Base-by-base conservation (phyloP, 1,140 invertebrate species). In the Neodiprion lecontei region DNA sequence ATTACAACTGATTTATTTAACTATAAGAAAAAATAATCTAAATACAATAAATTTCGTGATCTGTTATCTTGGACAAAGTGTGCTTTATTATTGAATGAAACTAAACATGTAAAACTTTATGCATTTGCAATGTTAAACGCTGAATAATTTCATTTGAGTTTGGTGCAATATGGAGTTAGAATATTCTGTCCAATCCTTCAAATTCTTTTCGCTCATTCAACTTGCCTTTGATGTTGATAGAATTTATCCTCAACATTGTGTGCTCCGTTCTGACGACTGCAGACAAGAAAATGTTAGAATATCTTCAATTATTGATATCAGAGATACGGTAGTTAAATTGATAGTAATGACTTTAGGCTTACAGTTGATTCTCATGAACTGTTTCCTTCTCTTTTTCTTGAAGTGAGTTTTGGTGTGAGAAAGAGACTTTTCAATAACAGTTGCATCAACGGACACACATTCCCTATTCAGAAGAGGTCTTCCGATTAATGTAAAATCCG, bases 381-480 rank as follows among this genome's bases (percentile, higher is more conserved):
- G 94, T 88, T 96, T 95, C 85, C 95, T 92, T 78, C 90, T 90
- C 79, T 90, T 93, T 83, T 94, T 93, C 23, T 90, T 90, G 82
- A 96, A 96, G 80, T 92, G 90, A 70, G 93, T 93, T 84, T 94
- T 95, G 1, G 94, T 96, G 79, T 96, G 92, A 1, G 95, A 96
- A 1, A 98, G 87, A 0, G 95, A 96, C 86, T 98, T 98, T 77
- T 97, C 96, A 69, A 98, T 93, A 8, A 98, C 92, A 49, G 96
- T 97, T 0, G 95, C 96, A 76, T 95, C 92, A 1, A 98, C 90
- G 69, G 90, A 88, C 0, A 96, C 94, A 48, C 96, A 84, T 69
- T 93, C 93, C 47, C 90, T 89, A 83, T 95, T 93, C 9, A 98
- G 86, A 14, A 98, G 76, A 0, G 97, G 97, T 70, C 92, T 88